Base-by-base conservation (phyloP, 1,140 invertebrate genomes). In the Gonatopus flavifemur region DNA sequence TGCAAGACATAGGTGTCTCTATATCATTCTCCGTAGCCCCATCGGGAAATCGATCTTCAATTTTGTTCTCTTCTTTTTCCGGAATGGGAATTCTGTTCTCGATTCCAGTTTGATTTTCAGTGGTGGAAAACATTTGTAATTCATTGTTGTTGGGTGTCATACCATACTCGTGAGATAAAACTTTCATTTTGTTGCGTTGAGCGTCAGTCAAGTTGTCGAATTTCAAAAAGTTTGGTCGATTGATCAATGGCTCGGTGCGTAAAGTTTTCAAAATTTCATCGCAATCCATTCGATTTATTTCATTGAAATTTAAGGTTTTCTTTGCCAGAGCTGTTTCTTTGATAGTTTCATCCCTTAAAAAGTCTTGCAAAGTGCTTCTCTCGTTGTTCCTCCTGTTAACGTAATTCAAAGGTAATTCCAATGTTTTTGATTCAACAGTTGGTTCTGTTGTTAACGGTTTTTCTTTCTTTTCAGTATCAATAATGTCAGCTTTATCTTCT, bases 1-100 rank as follows among this genome's bases (percentile, higher is more conserved):
- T 67, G 22, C 68, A 72, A 2, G 71, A 74, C 71, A 74, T 74
- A 6, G 74, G 74, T 0, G 74, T 76, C 28, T 66, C 48, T 10
- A 50, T 33, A 15, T 55, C 50, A 10, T 50, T 32, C 20, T 45
- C 38, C n/a, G 22, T 6, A 16, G 18, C 9, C 9, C 21, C 12
- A 22, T 9, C 7, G 16, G 16, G 3, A 30, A 22, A 30, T 52
- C 42, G 15, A 3, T 15, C n/a, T 64, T 57, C 7, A 51, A 25
- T 10, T 63, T 64, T 15, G 22, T 22, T 19, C 36, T 16, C 21
- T 52, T 19, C 12, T 36, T 51, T 33, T 31, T 49, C 9, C 40
- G 41, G 0, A 41, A n/a, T n/a, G 16, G 16, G 3, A 30, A 22
- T 21, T 52, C 42, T 10, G 3, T 15, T n/a, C 61, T 57, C 7